Conservation (phyloP, 2,888 invertebrate genomes). For the Leptinotarsa haldemani region DNA sequence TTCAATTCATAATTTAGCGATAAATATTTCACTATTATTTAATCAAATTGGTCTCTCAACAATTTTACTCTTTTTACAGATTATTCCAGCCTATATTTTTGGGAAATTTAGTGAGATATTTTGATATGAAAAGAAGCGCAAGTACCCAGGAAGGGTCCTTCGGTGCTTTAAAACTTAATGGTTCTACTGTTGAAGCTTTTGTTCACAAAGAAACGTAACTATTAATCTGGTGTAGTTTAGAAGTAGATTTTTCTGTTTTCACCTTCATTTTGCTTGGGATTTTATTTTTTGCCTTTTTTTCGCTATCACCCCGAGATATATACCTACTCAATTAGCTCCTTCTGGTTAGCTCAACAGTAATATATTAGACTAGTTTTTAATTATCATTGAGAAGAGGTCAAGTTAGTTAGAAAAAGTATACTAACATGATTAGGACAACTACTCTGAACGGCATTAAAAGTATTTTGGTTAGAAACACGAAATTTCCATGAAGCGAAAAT, state of each 20-base stretch:
- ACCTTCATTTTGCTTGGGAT: not conserved
- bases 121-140: constrained; percentile 59
- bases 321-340: not conserved
- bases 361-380: too few relatives aligned
- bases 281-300: constrained; percentile 1
- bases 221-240: constrained; percentile 10
- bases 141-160: not conserved
- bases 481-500: too few relatives aligned
- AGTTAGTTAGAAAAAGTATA: too few relatives aligned
- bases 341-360: too few relatives aligned
- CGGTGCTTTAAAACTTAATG: constrained; percentile 6
- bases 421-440: too few relatives aligned
- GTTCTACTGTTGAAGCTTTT: constrained; percentile 6
- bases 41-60: constrained; percentile 10
- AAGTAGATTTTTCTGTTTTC: not conserved
- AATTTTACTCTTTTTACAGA: constrained; percentile 61
- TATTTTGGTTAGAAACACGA: too few relatives aligned
- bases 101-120: constrained; percentile 72
- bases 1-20: too few relatives aligned
- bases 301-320: not conserved
- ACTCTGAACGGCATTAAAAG: too few relatives aligned
- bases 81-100: constrained; percentile 75
- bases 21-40: not conserved
- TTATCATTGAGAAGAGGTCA: too few relatives aligned
- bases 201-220: constrained; percentile 15